Evolutionary conservation across 2,113 vertebrate species (phyloP).

Genomic region (Sinocyclocheilus anshuiensis): DNA sequence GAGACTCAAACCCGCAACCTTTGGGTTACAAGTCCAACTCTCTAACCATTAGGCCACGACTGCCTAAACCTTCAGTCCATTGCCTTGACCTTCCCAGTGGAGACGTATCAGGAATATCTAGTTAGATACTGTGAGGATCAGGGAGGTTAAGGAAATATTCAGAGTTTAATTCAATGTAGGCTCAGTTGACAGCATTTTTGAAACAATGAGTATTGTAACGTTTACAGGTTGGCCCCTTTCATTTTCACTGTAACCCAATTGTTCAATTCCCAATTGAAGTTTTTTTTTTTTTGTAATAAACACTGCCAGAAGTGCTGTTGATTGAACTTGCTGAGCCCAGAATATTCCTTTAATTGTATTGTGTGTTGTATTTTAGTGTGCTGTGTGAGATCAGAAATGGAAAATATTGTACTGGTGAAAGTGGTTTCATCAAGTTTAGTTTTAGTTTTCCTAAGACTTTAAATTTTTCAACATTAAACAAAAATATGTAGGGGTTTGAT

Average conservation of each 20-base stretch:
- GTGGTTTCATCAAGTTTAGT: constrained; percentile 63
- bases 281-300: no score
- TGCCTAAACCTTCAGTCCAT: background rate
- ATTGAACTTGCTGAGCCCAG: background rate
- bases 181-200: background rate
- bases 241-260: no score
- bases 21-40: no score
- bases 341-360: background rate
- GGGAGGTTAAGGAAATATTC: background rate
- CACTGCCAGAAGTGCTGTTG: no score
- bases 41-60: no score
- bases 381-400: background rate
- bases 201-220: no score
- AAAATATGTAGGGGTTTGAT: constrained; percentile 52
- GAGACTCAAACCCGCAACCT: no score
- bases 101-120: background rate
- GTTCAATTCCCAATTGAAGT: no score
- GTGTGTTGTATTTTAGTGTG: background rate
- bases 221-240: no score
- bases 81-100: background rate
- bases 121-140: background rate
- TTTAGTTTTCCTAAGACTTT: constrained; percentile 64
- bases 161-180: background rate
- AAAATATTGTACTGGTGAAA: constrained; percentile 24
- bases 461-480: constrained; percentile 64